Evolutionary conservation across 2,888 invertebrate species (phyloP).

Genomic region (Diarsia brunnea): DNA sequence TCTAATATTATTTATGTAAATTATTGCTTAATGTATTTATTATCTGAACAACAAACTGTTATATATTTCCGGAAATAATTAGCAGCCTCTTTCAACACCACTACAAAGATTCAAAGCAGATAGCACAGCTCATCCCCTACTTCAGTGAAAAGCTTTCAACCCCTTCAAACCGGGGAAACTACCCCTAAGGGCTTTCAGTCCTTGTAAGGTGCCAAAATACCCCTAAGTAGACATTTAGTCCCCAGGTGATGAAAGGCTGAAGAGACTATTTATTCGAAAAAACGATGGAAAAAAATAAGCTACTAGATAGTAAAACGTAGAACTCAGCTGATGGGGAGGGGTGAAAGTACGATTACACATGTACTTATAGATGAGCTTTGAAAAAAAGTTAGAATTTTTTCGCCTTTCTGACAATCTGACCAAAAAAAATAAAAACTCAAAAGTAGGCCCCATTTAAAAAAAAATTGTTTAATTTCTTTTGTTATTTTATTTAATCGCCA

Average conservation of each 20-base stretch:
- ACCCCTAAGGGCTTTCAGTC: constrained; percentile 65
- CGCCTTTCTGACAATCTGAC: not conserved
- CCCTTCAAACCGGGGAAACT: constrained; percentile 65
- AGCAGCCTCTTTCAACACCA: constrained; percentile 12
- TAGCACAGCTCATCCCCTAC: constrained; percentile 54
- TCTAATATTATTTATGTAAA: not conserved
- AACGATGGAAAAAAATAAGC: constrained; percentile 11
- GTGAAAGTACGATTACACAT: not conserved
- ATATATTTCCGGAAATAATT: not conserved
- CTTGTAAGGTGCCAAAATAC: constrained; percentile 67
- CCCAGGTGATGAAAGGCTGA: constrained; percentile 43
- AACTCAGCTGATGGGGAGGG: not conserved
- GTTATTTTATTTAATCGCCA: too few relatives aligned
- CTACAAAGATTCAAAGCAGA: constrained; percentile 38
- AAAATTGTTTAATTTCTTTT: not conserved
- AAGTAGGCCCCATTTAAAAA: not conserved
- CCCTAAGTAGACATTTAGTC: constrained; percentile 50
- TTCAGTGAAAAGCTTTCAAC: constrained; percentile 69
- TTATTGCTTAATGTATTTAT: not conserved
- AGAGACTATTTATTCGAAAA: constrained; percentile 31
- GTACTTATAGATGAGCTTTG: too few relatives aligned
- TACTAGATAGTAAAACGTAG: not conserved
- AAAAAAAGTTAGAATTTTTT: not conserved
- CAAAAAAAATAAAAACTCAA: too few relatives aligned
- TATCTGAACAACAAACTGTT: not conserved